Evolutionary conservation across 2,797 vertebrate genomes (phyloP).

Genomic region (Sebastes hubbsi): DNA sequence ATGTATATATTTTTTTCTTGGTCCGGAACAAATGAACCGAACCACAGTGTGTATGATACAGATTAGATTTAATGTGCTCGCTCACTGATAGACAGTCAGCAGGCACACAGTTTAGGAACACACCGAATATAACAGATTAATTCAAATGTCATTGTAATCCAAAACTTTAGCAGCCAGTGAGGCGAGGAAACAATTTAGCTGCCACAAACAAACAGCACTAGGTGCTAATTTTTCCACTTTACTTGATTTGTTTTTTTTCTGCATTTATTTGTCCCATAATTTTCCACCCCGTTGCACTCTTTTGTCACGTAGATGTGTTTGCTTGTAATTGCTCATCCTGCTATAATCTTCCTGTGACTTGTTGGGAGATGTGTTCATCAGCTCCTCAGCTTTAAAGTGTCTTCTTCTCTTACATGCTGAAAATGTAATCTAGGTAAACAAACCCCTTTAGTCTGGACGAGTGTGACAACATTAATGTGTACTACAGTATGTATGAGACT

Average conservation of each 20-base stretch:
- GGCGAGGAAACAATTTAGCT: not conserved
- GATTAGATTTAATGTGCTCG: not conserved
- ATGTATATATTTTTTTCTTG: not conserved
- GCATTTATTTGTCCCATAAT: not conserved
- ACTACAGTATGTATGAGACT: not conserved
- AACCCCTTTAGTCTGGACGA: not conserved
- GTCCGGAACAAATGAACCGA: not conserved
- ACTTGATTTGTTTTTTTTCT: not conserved
- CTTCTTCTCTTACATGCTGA: not conserved
- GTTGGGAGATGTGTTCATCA: not conserved
- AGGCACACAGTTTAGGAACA: not conserved
- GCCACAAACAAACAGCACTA: not conserved
- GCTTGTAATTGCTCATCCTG: not conserved
- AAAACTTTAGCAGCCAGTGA: not conserved
- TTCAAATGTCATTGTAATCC: not conserved
- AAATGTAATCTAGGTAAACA: not conserved
- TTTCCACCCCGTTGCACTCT: not conserved
- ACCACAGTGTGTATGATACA: too few species aligned
- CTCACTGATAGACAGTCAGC: not conserved
- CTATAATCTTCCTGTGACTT: not conserved
- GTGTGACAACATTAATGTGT: not conserved
- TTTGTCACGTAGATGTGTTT: not conserved
- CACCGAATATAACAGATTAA: not conserved
- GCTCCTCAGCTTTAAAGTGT: not conserved
- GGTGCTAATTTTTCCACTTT: not conserved